A percentile compares a stretch with the other conserved stretches of the same genome.
Conservation (phyloP, 37 sponge, comb jelly and placozoan genomes). For the Spongia lamella region DNA sequence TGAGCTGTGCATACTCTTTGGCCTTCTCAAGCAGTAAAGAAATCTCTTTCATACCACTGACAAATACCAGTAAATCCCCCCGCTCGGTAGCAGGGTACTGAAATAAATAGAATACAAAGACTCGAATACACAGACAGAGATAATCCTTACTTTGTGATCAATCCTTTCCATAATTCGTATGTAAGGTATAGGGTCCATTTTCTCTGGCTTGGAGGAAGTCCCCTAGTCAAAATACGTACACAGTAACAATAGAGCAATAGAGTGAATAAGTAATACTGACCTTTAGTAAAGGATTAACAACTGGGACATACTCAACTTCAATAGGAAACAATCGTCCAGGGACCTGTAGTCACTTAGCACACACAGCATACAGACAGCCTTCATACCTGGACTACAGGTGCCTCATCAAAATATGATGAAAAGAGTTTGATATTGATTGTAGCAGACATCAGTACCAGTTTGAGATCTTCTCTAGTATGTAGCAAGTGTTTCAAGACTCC, state of each 20-base stretch:
- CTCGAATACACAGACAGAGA: not conserved
- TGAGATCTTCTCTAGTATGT: conserved; percentile 69
- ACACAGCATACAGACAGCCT: not conserved
- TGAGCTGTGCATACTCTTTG: conserved; percentile 72
- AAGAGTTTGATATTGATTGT: conserved; percentile 92
- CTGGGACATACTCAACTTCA: conserved; percentile 73
- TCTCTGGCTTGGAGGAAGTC: conserved; percentile 15
- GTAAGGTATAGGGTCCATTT: conserved; percentile 78
- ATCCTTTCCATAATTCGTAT: conserved; percentile 81
- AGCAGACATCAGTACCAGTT: conserved; percentile 92
- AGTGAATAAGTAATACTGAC: no score
- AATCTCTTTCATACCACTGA: conserved; percentile 93
- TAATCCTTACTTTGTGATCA: conserved; percentile 66
- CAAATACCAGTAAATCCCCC: conserved; percentile 87
- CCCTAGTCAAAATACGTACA: not conserved
- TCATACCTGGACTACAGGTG: conserved; percentile 77
- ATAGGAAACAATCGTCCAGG: conserved; percentile 89
- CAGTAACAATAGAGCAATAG: no score
- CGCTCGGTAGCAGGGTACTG: conserved; percentile 83
- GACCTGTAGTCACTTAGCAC: conserved; percentile 33
- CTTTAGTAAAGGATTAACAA: conserved; percentile 2
- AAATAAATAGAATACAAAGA: not conserved
- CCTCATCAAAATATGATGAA: conserved; percentile 67
- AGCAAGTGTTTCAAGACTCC: conserved; percentile 73
- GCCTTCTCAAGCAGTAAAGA: conserved; percentile 74